These are phyloP conservation scores for Campylomormyrus tamandua DNA, from an alignment of 2,113 vertebrate genomes.

Conservation along the genomic window DNA sequence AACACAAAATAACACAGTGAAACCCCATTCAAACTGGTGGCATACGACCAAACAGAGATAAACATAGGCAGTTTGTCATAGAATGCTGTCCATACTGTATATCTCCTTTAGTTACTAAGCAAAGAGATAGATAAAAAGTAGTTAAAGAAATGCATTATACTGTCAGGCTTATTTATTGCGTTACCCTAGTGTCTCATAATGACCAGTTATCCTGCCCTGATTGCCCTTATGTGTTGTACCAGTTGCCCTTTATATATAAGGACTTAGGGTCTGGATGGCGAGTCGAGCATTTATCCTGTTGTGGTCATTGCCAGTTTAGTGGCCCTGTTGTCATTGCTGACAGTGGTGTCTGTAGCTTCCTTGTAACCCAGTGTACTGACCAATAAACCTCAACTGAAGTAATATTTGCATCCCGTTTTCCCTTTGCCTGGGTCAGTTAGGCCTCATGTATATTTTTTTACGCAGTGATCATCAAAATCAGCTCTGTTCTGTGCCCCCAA, in stretches of 20 bases:
- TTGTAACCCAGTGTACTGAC: neutral
- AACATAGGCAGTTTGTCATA: neutral
- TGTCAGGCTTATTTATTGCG: neutral
- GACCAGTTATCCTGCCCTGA: neutral
- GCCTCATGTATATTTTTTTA: neutral
- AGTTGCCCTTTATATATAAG: neutral
- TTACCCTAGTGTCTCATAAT: neutral
- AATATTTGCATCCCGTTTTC: neutral
- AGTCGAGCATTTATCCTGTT: neutral
- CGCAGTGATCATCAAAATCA: neutral
- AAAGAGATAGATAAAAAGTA: neutral
- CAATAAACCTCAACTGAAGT: neutral
- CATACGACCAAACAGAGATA: constrained; percentile 57
- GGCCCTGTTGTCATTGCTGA: neutral
- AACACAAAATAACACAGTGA: constrained; percentile 64
- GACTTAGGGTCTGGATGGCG: neutral
- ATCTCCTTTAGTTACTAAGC: neutral
- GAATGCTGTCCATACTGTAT: neutral
- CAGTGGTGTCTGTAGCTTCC: neutral
- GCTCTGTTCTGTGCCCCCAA: neutral
- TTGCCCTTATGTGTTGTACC: neutral
- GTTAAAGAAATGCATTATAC: neutral
- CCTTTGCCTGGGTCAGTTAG: neutral
- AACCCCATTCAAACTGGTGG: constrained; percentile 59
- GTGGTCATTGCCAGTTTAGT: too few species aligned